Evolutionary conservation across 2,888 invertebrate genomes (phyloP), one percentile per base, ranked within the genome.

Genomic region (Unio delphinus): DNA sequence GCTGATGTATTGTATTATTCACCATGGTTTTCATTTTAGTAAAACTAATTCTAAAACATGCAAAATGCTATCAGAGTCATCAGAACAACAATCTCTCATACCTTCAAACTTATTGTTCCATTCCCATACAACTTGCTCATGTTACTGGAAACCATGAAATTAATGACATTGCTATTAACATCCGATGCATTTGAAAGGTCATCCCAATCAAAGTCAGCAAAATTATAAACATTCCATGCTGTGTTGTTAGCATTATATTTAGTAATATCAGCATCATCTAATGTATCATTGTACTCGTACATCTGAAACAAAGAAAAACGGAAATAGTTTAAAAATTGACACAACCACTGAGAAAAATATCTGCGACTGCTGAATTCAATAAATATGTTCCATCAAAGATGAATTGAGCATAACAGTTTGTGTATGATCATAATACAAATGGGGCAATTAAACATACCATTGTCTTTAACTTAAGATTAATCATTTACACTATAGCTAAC

Each of bases 271-370:
- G 88, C 84, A 18, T 68, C 59, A 67, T 88, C 86, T 11, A 80
- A 28, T 1, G 75, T 76, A 69, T 88, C 87, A 76, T 86, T 81
- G 69, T 86, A 88, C 64, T 88, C 87, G 34, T 82, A 75, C 23
- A 78, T 64, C 75, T 75, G 58, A 8, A 67, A 72, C n/a, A 65
- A 26, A 61, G 18, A 57, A 28, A 45, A 60, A 30, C 7, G 11
- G 28, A 59, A 17, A 15, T 60, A 18, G 55, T 20, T 45, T 54
- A 55, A 15, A 15, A 15, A 26, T 28, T 66, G 4, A 26, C n/a
- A 18, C 63, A 45, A 2, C 55, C 23, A 64, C 5, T 58, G 28
- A 17, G 30, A 23, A 18, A 23, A 45, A 66, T 59, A 17, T 54
- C 17, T 45, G 11, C 15, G 15, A 45, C 11, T 15, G 15, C 15